Conservation (phyloP, 1,140 invertebrate species). For the Trissolcus basalis region DNA sequence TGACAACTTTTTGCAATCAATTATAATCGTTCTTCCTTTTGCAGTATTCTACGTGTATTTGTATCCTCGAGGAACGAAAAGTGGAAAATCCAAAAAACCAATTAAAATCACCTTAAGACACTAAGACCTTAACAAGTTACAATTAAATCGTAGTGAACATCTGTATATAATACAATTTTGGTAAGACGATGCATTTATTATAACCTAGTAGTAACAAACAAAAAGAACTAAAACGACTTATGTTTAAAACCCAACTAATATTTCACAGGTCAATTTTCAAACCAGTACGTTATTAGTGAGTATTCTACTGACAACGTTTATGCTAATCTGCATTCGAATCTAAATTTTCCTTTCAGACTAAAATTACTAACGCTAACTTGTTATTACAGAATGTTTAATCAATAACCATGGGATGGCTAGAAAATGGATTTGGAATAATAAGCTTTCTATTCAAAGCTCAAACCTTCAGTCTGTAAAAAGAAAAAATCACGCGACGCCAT, state of each 20-base stretch:
- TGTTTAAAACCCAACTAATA: too few relatives aligned
- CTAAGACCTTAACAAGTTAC: conserved; percentile 11
- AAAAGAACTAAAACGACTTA: too few relatives aligned
- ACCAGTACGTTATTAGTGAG: too few relatives aligned
- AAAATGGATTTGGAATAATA: background rate
- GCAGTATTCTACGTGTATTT: conserved; percentile 53
- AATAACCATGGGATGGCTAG: background rate
- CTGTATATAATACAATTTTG: conserved; percentile 25
- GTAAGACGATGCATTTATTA: conserved; percentile 11
- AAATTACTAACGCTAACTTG: too few relatives aligned
- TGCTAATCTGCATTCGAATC: too few relatives aligned
- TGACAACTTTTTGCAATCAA: background rate
- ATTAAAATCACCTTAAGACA: conserved; percentile 48
- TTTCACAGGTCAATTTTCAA: too few relatives aligned
- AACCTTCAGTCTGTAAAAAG: background rate
- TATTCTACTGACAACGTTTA: too few relatives aligned
- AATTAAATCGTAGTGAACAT: conserved; percentile 3
- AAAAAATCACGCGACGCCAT: conserved; percentile 21
- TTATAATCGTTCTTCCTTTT: conserved; percentile 12
- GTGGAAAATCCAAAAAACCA: conserved; percentile 43
- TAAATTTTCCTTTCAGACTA: too few relatives aligned
- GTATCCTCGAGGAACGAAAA: conserved; percentile 50
- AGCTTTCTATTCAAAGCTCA: background rate
- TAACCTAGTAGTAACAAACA: background rate
- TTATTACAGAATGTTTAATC: conserved; percentile 1